These are phyloP conservation scores for Ptychodera flava DNA, from an alignment of 35 echinoderm and acorn worm genomes.

Conservation along the genomic window DNA sequence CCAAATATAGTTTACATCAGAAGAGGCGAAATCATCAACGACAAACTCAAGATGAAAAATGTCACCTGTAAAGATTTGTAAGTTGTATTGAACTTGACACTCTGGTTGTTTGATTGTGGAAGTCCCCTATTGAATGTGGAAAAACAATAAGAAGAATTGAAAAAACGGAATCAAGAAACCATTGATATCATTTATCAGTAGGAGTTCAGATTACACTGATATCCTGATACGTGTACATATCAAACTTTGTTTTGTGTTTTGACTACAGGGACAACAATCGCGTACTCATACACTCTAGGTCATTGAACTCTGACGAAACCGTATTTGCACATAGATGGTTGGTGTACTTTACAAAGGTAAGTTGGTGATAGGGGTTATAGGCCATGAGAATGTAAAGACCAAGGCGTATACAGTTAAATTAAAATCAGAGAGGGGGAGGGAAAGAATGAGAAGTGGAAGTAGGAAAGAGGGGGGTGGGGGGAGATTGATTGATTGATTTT, in stretches of 20 bases:
- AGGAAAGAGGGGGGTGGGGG: too few species aligned
- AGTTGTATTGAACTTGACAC: too few species aligned
- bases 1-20: slow-evolving; percentile 65
- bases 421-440: too few species aligned
- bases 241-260: neutral
- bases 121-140: neutral
- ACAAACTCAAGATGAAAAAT: slow-evolving; percentile 54
- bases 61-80: slow-evolving; percentile 71
- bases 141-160: neutral
- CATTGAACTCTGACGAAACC: slow-evolving; percentile 54
- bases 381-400: too few species aligned
- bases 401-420: too few species aligned
- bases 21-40: slow-evolving; percentile 35
- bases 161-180: neutral
- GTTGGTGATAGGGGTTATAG: too few species aligned
- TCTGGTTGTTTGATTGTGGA: too few species aligned
- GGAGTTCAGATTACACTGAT: neutral
- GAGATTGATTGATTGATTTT: neutral
- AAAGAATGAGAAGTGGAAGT: too few species aligned
- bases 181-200: slow-evolving; percentile 4
- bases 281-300: slow-evolving; percentile 42
- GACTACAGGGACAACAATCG: slow-evolving; percentile 40
- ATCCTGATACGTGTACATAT: neutral
- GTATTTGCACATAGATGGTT: slow-evolving; percentile 52
- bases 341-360: slow-evolving; percentile 85